phyloP scores from a whole-genome alignment of 2,888 invertebrate species.

The Salpingus planirostris region DNA sequence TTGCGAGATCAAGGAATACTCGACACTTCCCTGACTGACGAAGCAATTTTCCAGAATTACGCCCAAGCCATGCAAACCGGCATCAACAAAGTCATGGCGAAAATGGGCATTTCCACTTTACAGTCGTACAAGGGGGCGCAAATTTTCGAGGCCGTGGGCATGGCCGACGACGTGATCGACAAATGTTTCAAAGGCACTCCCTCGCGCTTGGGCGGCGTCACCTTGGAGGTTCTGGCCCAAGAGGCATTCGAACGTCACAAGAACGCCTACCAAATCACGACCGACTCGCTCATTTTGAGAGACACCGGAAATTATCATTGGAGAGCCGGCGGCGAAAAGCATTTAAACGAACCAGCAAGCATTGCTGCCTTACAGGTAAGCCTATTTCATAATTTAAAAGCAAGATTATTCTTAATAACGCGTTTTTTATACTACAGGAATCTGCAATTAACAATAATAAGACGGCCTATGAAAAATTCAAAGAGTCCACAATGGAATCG shows the following conservation, averaged over 20 bases:
- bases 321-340: conserved; percentile 95
- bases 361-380: conserved; percentile 69
- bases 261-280: conserved; percentile 59
- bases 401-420: too few species aligned
- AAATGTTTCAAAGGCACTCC: conserved; percentile 76
- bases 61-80: conserved; percentile 60
- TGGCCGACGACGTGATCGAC: conserved; percentile 85
- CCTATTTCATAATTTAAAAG: too few species aligned
- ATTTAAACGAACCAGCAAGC: conserved; percentile 87
- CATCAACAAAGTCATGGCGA: conserved; percentile 83
- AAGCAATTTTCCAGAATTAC: conserved; percentile 77
- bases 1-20: conserved; percentile 81
- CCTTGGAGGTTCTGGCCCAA: conserved; percentile 75
- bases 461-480: conserved; percentile 76
- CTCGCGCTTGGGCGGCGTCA: conserved; percentile 77
- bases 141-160: conserved; percentile 97
- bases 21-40: conserved; percentile 65
- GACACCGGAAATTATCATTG: conserved; percentile 91
- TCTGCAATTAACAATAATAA: conserved; percentile 74
- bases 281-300: conserved; percentile 65
- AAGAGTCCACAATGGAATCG: conserved; percentile 79
- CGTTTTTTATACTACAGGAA: too few species aligned
- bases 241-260: conserved; percentile 79
- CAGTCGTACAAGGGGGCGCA: conserved; percentile 99
- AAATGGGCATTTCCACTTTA: conserved; percentile 98